Percentiles rank a stretch among this genome's conserved stretches.
These are phyloP conservation scores for Artemisiospiza belli DNA, from an alignment of 2,113 vertebrate genomes.

Conservation along the genomic window DNA sequence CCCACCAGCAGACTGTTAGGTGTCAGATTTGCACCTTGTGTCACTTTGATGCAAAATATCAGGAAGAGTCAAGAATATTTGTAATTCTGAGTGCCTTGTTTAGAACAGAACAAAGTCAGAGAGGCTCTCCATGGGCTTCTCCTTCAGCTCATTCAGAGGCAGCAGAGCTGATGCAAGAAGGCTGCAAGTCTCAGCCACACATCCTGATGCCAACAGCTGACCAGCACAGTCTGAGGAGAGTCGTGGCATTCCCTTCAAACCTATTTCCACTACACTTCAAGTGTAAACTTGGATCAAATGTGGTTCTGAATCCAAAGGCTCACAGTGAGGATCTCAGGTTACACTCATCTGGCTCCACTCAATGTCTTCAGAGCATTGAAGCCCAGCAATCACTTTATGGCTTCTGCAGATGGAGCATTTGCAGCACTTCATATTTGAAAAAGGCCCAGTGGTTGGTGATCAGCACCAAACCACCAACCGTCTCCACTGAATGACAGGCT, in stretches of 20 bases:
- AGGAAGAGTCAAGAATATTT: background rate
- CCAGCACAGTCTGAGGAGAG: background rate
- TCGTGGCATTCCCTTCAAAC: background rate
- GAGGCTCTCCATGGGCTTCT: background rate
- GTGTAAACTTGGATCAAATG: background rate
- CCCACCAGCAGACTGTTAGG: background rate
- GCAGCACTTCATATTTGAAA: background rate
- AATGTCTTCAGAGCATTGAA: background rate
- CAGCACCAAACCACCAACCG: background rate
- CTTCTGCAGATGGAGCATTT: conserved; percentile 9
- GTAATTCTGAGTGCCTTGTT: background rate
- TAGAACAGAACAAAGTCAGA: background rate
- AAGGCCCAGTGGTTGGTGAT: background rate
- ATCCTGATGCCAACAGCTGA: background rate
- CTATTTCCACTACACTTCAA: background rate
- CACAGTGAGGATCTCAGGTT: background rate
- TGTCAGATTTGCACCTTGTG: background rate
- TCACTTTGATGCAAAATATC: background rate
- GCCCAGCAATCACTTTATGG: background rate
- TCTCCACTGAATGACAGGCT: background rate
- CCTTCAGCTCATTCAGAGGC: background rate
- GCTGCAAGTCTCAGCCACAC: background rate
- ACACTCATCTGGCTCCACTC: background rate
- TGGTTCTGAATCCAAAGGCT: background rate
- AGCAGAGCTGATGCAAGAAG: background rate